Percentiles rank a stretch among this genome's conserved stretches.
Evolutionary conservation across 2,888 invertebrate genomes (phyloP).

Genomic region (Eupsilia transversa): DNA sequence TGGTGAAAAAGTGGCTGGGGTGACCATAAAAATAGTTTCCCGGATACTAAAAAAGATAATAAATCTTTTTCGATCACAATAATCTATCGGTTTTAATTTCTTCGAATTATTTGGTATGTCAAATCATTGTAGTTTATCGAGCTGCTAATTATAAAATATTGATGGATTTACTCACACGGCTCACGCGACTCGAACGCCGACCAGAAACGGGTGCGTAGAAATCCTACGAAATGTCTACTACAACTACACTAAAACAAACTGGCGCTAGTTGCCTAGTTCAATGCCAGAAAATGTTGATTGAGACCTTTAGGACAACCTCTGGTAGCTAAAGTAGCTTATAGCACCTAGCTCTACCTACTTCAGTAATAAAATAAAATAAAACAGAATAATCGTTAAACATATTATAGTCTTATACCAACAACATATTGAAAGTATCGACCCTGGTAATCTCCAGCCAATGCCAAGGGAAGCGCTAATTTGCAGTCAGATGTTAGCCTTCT

Average conservation of each 20-base stretch:
- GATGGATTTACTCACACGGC: neutral
- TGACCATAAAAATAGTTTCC: neutral
- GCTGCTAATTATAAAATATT: neutral
- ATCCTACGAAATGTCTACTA: conserved; percentile 1
- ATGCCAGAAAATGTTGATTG: neutral
- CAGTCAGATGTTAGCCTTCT: conserved; percentile 71
- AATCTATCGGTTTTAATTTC: neutral
- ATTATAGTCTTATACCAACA: conserved; percentile 13
- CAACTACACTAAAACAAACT: neutral
- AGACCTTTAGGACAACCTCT: neutral
- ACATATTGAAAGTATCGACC: conserved; percentile 49
- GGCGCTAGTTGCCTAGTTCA: neutral
- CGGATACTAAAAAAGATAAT: too few relatives aligned
- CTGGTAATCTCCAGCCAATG: conserved; percentile 46
- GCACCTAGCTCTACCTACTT: neutral
- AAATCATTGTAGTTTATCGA: neutral
- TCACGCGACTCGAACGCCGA: too few relatives aligned
- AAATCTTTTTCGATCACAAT: neutral
- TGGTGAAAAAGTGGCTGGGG: neutral
- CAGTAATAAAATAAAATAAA: neutral
- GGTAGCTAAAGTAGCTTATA: neutral
- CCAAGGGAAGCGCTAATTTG: conserved; percentile 64
- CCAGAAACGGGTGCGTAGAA: neutral
- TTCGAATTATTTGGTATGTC: neutral
- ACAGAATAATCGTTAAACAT: neutral